Conservation (phyloP, 2,888 invertebrate genomes). For the Scaptomyza polygonia region DNA sequence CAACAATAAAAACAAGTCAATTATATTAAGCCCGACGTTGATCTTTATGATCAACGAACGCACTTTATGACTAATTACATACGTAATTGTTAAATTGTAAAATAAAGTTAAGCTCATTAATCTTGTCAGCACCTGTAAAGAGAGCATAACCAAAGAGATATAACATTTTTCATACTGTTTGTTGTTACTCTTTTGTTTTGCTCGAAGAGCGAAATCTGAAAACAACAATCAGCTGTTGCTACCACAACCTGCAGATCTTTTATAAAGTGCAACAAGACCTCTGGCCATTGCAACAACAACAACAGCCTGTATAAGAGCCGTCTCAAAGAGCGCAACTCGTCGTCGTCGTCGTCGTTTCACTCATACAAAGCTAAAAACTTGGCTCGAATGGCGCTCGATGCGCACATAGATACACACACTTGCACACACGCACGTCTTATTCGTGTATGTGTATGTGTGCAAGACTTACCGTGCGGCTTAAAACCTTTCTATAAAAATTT, state of each 20-base stretch:
- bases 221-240: conserved; percentile 42
- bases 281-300: conserved; percentile 29
- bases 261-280: conserved; percentile 2
- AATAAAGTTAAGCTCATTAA: conserved; percentile 47
- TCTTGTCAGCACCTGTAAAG: conserved; percentile 49
- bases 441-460: conserved; percentile 34
- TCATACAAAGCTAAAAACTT: conserved; percentile 51
- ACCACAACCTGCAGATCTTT: conserved; percentile 3
- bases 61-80: conserved; percentile 77
- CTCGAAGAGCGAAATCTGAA: conserved; percentile 18
- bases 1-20: conserved; percentile 52
- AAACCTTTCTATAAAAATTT: conserved; percentile 81
- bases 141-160: conserved; percentile 37
- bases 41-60: conserved; percentile 75
- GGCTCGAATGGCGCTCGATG: conserved; percentile 57
- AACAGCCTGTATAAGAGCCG: conserved; percentile 51
- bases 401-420: conserved; percentile 54
- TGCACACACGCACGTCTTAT: conserved; percentile 6
- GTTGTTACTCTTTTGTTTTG: conserved; percentile 13
- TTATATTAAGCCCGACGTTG: conserved; percentile 54
- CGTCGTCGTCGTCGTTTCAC: conserved; percentile 22
- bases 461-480: conserved; percentile 62
- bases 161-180: not conserved
- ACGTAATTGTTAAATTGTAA: conserved; percentile 52
- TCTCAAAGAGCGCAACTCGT: conserved; percentile 33